Evolutionary conservation across 2,797 vertebrate genomes (phyloP), one percentile per base, ranked within the genome.

Genomic region (Anas capensis): DNA sequence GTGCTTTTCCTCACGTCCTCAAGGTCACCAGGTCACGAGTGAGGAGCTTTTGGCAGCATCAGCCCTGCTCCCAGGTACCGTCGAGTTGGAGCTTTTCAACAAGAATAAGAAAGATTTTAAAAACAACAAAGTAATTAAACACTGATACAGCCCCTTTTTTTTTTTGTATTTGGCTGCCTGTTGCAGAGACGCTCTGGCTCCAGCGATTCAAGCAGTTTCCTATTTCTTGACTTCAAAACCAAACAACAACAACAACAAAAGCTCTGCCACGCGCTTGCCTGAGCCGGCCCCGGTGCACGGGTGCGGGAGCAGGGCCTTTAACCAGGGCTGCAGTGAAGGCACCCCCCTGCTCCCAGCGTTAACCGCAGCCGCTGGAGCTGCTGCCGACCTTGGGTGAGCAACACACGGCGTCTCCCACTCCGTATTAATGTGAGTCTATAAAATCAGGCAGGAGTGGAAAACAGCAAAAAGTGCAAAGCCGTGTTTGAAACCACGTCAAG

Each of bases 171-270:
- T 54, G 81, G 57, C 94, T 80, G 82, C 61, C 87, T 61, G 70
- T 87, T 13, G 40, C 92, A 90, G 92, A 93, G 94, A 93, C 56
- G 14, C 58, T 66, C 76, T 77, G 92, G 86, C 94, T 97, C 92
- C 87, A 76, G 93, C 64, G 82, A 75, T 90, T 95, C 82, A 80
- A 95, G 92, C 21, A 2, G 91, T 46, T 96, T 96, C 94, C 97
- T 97, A 97, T 77, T 80, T 53, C 91, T 69, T 80, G 81, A 94
- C 82, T 96, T 95, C 88, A 91, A 96, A 90, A 70, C 60, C 76
- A 51, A 77, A 40, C 72, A 40, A 9, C 73, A 82, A 11, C 90
- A 78, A 8, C 73, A 44, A 20, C 20, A 3, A 14, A 44, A 44
- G 70, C 34, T 71, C 48, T 58, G 81, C 73, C 88, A 60, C 16